Evolutionary conservation across 2,888 invertebrate genomes (phyloP).

Genomic region (Drepana falcataria): DNA sequence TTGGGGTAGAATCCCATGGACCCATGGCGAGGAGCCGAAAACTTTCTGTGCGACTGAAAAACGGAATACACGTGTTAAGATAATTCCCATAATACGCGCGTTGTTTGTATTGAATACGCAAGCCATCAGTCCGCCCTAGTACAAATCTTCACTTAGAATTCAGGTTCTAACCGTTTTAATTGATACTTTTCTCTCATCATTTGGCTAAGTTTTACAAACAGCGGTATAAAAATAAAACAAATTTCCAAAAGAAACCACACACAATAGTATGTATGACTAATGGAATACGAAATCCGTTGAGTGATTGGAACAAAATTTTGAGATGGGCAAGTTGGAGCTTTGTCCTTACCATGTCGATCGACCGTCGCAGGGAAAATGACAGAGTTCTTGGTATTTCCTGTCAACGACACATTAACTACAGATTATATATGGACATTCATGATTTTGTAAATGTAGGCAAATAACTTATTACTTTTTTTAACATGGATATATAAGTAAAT

Average conservation of each 20-base stretch:
- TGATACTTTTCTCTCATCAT: conserved; percentile 82
- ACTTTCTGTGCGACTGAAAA: conserved; percentile 98
- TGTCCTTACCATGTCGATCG: conserved; percentile 54
- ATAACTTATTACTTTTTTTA: too few relatives aligned
- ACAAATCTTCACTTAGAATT: conserved; percentile 82
- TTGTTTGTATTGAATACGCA: not conserved
- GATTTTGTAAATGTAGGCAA: too few relatives aligned
- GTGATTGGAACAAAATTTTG: conserved; percentile 12
- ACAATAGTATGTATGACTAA: not conserved
- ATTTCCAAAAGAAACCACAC: not conserved
- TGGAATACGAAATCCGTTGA: not conserved
- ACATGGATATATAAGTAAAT: too few relatives aligned
- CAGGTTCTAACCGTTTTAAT: conserved; percentile 84
- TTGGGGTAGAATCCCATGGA: conserved; percentile 99
- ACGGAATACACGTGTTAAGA: not conserved
- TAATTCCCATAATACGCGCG: not conserved
- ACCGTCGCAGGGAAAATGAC: conserved; percentile 72
- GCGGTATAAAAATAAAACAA: not conserved
- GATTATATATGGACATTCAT: too few relatives aligned
- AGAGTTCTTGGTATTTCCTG: conserved; percentile 23
- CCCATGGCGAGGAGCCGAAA: conserved; percentile 99
- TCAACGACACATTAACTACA: not conserved
- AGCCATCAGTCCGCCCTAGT: conserved; percentile 87
- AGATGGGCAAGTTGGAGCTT: conserved; percentile 5
- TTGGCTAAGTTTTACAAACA: conserved; percentile 20